Percentiles rank a stretch among this genome's conserved stretches.
These are phyloP conservation scores for Platycheirus rosarum DNA, from an alignment of 2,888 invertebrate genomes.

Conservation along the genomic window DNA sequence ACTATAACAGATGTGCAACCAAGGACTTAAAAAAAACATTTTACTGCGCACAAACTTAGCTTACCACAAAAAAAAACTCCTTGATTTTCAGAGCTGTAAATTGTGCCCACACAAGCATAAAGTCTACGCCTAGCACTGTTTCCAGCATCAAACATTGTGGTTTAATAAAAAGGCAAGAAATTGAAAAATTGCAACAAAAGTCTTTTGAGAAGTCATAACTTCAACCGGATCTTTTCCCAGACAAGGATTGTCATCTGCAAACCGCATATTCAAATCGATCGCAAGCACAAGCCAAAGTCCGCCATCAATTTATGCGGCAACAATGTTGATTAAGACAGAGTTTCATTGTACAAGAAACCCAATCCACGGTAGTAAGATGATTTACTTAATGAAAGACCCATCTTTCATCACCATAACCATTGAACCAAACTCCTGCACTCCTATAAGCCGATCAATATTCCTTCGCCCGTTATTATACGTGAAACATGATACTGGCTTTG, in stretches of 20 bases:
- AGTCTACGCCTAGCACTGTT: background rate
- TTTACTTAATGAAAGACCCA: conserved; percentile 21
- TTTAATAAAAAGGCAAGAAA: background rate
- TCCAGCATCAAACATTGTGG: conserved; percentile 3
- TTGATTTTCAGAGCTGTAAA: background rate
- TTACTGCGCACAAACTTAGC: background rate
- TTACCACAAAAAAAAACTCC: background rate
- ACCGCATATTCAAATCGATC: conserved; percentile 2
- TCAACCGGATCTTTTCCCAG: background rate
- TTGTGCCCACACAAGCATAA: too few species aligned
- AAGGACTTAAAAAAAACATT: background rate
- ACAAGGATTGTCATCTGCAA: background rate
- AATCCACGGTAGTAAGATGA: conserved; percentile 31
- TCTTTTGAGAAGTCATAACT: conserved; percentile 4
- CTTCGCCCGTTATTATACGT: conserved; percentile 26
- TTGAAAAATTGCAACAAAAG: background rate
- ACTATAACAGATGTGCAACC: too few species aligned
- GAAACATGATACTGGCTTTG: conserved; percentile 49
- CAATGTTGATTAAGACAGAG: background rate
- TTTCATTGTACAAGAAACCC: conserved; percentile 27
- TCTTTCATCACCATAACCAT: conserved; percentile 13
- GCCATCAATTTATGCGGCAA: conserved; percentile 23
- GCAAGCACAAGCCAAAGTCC: conserved; percentile 1
- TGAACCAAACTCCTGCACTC: conserved; percentile 6
- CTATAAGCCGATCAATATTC: conserved; percentile 32